Conservation (phyloP, 2,797 vertebrate genomes). For the Novumbra hubbsi region DNA sequence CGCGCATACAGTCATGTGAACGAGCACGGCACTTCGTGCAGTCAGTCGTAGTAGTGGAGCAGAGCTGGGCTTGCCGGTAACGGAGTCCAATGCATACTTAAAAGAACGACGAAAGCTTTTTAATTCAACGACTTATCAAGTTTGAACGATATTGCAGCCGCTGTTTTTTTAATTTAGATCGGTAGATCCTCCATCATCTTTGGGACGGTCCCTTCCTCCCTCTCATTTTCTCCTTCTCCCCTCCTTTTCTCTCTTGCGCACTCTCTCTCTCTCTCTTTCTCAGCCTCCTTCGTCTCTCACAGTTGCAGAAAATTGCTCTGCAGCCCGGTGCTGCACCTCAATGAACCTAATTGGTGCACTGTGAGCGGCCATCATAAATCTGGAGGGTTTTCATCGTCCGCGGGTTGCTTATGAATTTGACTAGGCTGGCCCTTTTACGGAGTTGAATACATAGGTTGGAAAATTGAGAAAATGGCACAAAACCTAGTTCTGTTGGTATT, state of each 20-base stretch:
- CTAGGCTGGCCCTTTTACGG: conserved; percentile 78
- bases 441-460: conserved; percentile 79
- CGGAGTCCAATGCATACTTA: conserved; percentile 47
- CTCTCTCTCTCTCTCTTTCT: conserved; percentile 35
- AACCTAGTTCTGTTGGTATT: conserved; percentile 82
- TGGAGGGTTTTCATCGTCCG: conserved; percentile 69
- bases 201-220: conserved; percentile 56
- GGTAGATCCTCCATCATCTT: conserved; percentile 72
- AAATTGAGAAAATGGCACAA: conserved; percentile 94
- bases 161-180: conserved; percentile 65
- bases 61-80: background rate
- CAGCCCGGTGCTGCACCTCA: conserved; percentile 77
- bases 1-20: conserved; percentile 62
- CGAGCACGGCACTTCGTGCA: conserved; percentile 64
- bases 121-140: conserved; percentile 83
- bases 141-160: conserved; percentile 86
- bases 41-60: conserved; percentile 52
- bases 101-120: conserved; percentile 56
- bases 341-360: conserved; percentile 85
- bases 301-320: conserved; percentile 71
- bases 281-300: conserved; percentile 20
- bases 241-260: conserved; percentile 2
- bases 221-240: background rate
- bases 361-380: conserved; percentile 77
- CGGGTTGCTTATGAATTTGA: conserved; percentile 79